A percentile compares a stretch with the other conserved stretches of the same genome.
Evolutionary conservation across 1,140 invertebrate species (phyloP).

Genomic region (Coelopa frigida): DNA sequence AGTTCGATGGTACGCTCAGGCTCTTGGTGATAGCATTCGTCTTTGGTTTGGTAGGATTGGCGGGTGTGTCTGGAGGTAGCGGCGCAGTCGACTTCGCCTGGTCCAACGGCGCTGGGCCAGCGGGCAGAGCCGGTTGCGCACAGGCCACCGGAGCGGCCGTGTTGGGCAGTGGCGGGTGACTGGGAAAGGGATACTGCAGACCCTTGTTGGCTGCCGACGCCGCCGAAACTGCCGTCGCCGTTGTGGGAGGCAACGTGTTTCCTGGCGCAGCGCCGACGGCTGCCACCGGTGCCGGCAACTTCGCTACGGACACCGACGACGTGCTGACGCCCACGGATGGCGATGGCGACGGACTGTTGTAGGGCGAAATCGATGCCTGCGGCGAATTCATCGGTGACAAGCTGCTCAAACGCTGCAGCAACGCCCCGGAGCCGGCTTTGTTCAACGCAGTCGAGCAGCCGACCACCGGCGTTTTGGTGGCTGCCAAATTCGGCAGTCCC

Average conservation of each 20-base stretch:
- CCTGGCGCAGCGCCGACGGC: neutral
- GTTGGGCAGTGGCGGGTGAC: slow-evolving; percentile 57
- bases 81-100: slow-evolving; percentile 3
- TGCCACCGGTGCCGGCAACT: neutral
- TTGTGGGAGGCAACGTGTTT: neutral
- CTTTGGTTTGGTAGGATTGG: slow-evolving; percentile 12
- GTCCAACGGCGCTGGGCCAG: slow-evolving; percentile 13
- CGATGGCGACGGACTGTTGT: slow-evolving; percentile 39
- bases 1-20: slow-evolving; percentile 26
- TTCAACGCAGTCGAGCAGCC: slow-evolving; percentile 14
- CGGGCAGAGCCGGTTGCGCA: slow-evolving; percentile 31
- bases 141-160: slow-evolving; percentile 38
- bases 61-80: slow-evolving; percentile 8
- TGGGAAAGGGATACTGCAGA: slow-evolving; percentile 74
- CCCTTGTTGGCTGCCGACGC: slow-evolving; percentile 47
- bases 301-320: neutral
- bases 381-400: slow-evolving; percentile 44
- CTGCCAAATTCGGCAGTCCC: slow-evolving; percentile 39
- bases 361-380: slow-evolving; percentile 40
- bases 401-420: slow-evolving; percentile 35
- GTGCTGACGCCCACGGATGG: slow-evolving; percentile 21
- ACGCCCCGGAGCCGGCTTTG: slow-evolving; percentile 16
- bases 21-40: slow-evolving; percentile 27
- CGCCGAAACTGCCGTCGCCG: neutral
- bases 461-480: slow-evolving; percentile 34